Conservation (phyloP, 2,797 vertebrate species). For the Phrynocephalus guinanensis region DNA sequence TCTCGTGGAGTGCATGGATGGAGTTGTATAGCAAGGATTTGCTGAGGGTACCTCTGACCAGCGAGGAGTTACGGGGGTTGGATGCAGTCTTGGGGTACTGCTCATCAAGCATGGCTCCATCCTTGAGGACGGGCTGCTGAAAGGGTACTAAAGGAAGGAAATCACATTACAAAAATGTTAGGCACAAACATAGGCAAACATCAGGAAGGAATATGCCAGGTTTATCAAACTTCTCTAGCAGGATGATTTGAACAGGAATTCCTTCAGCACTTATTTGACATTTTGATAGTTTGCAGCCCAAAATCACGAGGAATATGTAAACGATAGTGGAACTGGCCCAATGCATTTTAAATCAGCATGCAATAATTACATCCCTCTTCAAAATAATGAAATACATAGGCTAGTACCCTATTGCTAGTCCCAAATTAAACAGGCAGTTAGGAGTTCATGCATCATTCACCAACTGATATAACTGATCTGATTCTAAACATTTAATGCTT, state of each 20-base stretch:
- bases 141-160: constrained; percentile 85
- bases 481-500: too few relatives aligned
- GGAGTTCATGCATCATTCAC: too few relatives aligned
- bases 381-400: not conserved
- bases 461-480: too few relatives aligned
- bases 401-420: too few relatives aligned
- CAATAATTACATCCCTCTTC: not conserved
- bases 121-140: constrained; percentile 92
- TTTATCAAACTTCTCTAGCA: constrained; percentile 18
- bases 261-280: not conserved
- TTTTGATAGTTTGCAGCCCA: not conserved
- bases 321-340: not conserved
- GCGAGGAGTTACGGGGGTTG: constrained; percentile 90
- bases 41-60: constrained; percentile 94
- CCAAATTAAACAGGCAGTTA: too few relatives aligned
- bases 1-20: constrained; percentile 93
- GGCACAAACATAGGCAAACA: not conserved
- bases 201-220: constrained; percentile 12
- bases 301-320: not conserved
- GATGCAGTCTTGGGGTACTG: constrained; percentile 90
- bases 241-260: not conserved
- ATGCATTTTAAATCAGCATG: not conserved
- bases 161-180: constrained; percentile 48
- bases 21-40: constrained; percentile 93
- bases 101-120: constrained; percentile 98